A percentile compares a stretch with the other conserved stretches of the same genome.
phyloP scores from a whole-genome alignment of 1,140 invertebrate genomes.

The Eurosta solidaginis region DNA sequence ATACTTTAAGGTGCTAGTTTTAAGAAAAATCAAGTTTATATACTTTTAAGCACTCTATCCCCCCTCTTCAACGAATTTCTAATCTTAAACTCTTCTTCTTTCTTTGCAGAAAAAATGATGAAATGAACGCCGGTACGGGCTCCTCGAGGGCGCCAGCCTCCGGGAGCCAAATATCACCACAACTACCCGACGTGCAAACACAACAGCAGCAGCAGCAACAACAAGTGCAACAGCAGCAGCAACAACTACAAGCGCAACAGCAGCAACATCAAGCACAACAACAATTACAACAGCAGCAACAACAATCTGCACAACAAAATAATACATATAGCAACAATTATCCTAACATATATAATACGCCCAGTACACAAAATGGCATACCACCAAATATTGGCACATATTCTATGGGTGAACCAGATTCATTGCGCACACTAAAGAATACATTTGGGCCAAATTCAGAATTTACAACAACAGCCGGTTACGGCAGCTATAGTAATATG shows the following conservation, averaged over 20 bases:
- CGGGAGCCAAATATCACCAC: slow-evolving; percentile 60
- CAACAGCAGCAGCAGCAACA: slow-evolving; percentile 33
- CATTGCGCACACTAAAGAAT: slow-evolving; percentile 56
- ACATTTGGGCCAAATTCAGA: slow-evolving; percentile 57
- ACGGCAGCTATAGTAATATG: slow-evolving; percentile 43
- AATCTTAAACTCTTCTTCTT: slow-evolving; percentile 27
- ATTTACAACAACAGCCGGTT: slow-evolving; percentile 50
- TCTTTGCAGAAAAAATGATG: slow-evolving; percentile 59
- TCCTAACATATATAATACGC: slow-evolving; percentile 33
- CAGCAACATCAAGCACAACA: slow-evolving; percentile 33
- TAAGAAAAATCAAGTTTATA: no score
- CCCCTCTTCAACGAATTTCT: no score
- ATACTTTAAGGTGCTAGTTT: no score
- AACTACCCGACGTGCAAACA: slow-evolving; percentile 43
- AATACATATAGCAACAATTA: slow-evolving; percentile 42
- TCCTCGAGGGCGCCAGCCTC: slow-evolving; percentile 61
- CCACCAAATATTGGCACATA: neutral
- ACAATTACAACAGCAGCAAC: slow-evolving; percentile 24
- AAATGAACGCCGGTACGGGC: slow-evolving; percentile 60
- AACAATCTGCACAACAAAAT: slow-evolving; percentile 32
- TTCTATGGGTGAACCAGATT: slow-evolving; percentile 41
- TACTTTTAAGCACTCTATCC: no score
- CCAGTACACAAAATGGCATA: neutral
- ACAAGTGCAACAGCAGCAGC: slow-evolving; percentile 38
- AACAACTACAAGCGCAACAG: slow-evolving; percentile 37